Base-by-base conservation (phyloP, 2,113 vertebrate species). In the Tapirus terrestris region DNA sequence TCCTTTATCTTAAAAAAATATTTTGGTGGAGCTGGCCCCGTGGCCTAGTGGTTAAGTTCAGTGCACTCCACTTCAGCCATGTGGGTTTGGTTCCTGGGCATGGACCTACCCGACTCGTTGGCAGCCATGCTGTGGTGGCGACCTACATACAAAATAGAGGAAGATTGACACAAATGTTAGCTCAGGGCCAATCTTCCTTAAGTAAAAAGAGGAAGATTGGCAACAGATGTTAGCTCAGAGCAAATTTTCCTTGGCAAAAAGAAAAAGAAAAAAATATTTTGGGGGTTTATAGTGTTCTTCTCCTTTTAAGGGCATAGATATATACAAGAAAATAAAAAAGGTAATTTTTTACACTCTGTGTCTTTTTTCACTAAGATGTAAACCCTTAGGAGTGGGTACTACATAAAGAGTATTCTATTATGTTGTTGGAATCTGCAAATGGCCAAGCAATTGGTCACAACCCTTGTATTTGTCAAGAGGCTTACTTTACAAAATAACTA, bases 341-440 rank as follows among this genome's bases (percentile, higher is more conserved):
- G 17, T 58, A 58, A 10, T 21, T 33, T 65, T 93, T 85, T 45
- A 76, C 6, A 56, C 27, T 82, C 3, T 3, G 2, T 76, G 43
- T n/a, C 58, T 58, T 84, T 97, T 92, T 91, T 79, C 6, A 53
- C 68, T 83, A 91, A 92, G 31, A 60, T 63, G 33, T 70, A n/a
- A 87, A 73, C 11, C 39, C 48, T 9, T 58, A 4, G 3, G 5
- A n/a, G 21, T 70, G 21, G 17, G 25, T 39, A 10, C 7, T 27
- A 18, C 21, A 7, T 45, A 39, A 9, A 16, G 13, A 65, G 36
- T 53, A 6, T 20, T n/a, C 72, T 86, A 0, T 80, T 89, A 58
- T 7, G 10, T 84, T 95, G 79, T 39, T 31, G 21, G 45, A 89
- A 67, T 85, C n/a, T 18, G 48, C 20, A 86, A 31, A 48, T 53